Conservation (phyloP, 2,797 vertebrate species). For the Xenopus petersii region DNA sequence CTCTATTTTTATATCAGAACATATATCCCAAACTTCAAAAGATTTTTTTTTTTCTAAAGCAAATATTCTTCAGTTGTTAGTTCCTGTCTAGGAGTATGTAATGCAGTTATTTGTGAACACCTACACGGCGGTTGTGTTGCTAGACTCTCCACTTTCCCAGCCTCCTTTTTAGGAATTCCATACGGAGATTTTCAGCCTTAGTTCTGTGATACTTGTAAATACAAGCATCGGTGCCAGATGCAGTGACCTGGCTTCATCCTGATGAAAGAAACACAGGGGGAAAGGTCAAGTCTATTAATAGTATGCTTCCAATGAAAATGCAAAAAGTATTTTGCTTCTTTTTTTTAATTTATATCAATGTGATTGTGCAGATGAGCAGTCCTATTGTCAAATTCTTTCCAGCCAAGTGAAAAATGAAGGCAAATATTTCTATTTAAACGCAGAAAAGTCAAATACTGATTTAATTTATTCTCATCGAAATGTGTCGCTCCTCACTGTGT, state of each 20-base stretch:
- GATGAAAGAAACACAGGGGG: too few relatives aligned
- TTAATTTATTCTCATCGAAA: constrained; percentile 37
- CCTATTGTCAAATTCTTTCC: background rate
- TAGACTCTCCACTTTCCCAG: background rate
- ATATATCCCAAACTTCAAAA: too few relatives aligned
- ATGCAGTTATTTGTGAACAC: too few relatives aligned
- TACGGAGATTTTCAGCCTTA: too few relatives aligned
- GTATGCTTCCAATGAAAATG: background rate
- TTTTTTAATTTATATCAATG: background rate
- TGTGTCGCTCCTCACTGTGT: constrained; percentile 36
- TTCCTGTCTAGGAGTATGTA: too few relatives aligned
- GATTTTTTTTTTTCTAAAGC: too few relatives aligned
- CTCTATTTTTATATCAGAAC: too few relatives aligned
- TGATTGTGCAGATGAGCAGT: background rate
- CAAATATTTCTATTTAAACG: background rate
- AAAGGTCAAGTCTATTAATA: background rate
- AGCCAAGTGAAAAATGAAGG: background rate
- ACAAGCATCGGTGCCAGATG: background rate
- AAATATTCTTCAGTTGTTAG: too few relatives aligned
- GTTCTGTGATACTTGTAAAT: background rate
- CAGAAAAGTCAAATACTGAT: constrained; percentile 38
- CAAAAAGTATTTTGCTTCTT: background rate
- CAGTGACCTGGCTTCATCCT: too few relatives aligned
- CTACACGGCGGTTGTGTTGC: too few relatives aligned
- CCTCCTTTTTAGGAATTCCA: too few relatives aligned